Conservation (phyloP, 1,140 invertebrate genomes). For the Aporrectodea caliginosa region DNA sequence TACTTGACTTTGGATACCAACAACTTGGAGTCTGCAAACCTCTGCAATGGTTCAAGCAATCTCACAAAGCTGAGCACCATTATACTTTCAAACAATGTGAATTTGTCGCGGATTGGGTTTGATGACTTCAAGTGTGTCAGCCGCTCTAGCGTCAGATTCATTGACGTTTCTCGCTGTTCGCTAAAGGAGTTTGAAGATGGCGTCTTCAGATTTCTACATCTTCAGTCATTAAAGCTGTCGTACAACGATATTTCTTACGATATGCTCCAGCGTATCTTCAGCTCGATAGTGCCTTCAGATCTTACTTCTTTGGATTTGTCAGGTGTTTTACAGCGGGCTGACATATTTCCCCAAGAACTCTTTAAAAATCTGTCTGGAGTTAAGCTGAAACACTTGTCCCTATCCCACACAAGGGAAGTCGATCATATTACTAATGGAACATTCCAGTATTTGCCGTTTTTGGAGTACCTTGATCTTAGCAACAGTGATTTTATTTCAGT, state of each 20-base stretch:
- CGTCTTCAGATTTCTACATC: background rate
- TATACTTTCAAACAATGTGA: background rate
- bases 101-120: background rate
- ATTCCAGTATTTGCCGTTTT: background rate
- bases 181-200: background rate
- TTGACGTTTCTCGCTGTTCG: background rate
- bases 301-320: background rate
- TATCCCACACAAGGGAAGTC: background rate
- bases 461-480: background rate
- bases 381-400: background rate
- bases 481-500: background rate
- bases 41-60: background rate
- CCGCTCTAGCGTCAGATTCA: background rate
- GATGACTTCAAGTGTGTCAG: background rate
- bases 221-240: background rate
- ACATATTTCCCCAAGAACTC: background rate
- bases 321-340: background rate
- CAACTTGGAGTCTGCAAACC: background rate
- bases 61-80: background rate
- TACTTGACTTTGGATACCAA: background rate
- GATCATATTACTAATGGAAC: background rate
- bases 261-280: background rate
- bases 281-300: background rate
- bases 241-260: background rate
- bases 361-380: background rate